These are phyloP conservation scores for Cetoscarus ocellatus DNA, from an alignment of 2,797 vertebrate genomes.

Conservation along the genomic window DNA sequence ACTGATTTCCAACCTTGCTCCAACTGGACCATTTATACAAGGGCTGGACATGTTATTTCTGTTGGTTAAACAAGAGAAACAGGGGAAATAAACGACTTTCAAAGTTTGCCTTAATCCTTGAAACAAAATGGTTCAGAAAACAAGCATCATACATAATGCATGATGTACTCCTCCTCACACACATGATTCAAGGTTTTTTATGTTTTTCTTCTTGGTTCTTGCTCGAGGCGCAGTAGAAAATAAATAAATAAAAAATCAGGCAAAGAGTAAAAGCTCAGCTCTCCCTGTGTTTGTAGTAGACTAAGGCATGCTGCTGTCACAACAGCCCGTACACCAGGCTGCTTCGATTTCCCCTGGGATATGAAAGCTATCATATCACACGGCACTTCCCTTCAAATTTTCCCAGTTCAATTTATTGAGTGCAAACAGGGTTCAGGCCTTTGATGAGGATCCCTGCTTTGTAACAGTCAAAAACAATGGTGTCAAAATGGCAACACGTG, in stretches of 20 bases:
- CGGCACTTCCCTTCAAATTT: slow-evolving; percentile 67
- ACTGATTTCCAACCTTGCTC: slow-evolving; percentile 15
- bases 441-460: slow-evolving; percentile 36
- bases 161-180: slow-evolving; percentile 39
- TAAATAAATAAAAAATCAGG: slow-evolving; percentile 56
- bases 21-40: slow-evolving; percentile 48
- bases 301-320: slow-evolving; percentile 44
- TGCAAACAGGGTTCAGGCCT: slow-evolving; percentile 59
- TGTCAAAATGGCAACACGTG: slow-evolving; percentile 31
- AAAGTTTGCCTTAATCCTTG: slow-evolving; percentile 69
- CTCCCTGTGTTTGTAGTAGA: slow-evolving; percentile 52
- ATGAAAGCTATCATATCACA: slow-evolving; percentile 67
- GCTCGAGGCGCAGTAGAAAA: slow-evolving; percentile 48
- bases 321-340: slow-evolving; percentile 47
- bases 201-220: slow-evolving; percentile 44
- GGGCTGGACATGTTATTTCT: slow-evolving; percentile 15
- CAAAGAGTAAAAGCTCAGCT: slow-evolving; percentile 60
- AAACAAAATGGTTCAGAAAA: slow-evolving; percentile 67
- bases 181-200: slow-evolving; percentile 45
- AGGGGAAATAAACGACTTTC: slow-evolving; percentile 39
- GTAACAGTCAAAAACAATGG: slow-evolving; percentile 34
- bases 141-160: slow-evolving; percentile 71
- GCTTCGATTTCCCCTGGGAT: slow-evolving; percentile 69
- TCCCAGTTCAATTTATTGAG: slow-evolving; percentile 64
- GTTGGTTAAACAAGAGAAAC: slow-evolving; percentile 32